phyloP scores from a whole-genome alignment of 1,140 invertebrate species.

The Goniozus legneri region DNA sequence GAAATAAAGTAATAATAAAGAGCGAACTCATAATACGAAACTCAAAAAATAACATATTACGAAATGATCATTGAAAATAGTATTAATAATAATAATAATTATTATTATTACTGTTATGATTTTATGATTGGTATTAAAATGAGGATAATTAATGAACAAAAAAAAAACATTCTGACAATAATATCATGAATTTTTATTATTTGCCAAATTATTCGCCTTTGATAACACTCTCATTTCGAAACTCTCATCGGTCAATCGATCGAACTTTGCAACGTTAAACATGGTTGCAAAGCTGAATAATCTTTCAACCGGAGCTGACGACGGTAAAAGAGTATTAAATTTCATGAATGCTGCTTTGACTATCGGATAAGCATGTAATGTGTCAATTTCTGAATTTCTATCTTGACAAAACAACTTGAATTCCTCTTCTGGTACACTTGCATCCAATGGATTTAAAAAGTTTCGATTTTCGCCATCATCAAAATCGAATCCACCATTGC shows the following conservation, averaged over 20 bases:
- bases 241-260: constrained; percentile 12
- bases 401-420: neutral
- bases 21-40: too few relatives aligned
- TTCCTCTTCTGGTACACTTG: neutral
- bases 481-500: neutral
- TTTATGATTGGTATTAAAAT: too few relatives aligned
- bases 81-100: too few relatives aligned
- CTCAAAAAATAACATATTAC: too few relatives aligned
- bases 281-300: constrained; percentile 33
- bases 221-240: constrained; percentile 14
- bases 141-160: too few relatives aligned
- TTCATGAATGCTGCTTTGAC: constrained; percentile 6
- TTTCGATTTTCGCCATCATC: neutral
- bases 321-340: constrained; percentile 31
- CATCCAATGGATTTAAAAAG: neutral
- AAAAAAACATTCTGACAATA: too few relatives aligned
- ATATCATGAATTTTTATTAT: neutral
- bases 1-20: too few relatives aligned
- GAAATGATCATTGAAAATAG: too few relatives aligned
- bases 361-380: constrained; percentile 1
- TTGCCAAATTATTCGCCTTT: constrained; percentile 7
- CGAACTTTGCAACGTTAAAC: constrained; percentile 22
- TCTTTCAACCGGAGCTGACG: constrained; percentile 32
- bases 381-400: neutral
- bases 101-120: too few relatives aligned